These are phyloP conservation scores for Diarsia mendica DNA, from an alignment of 2,888 invertebrate genomes.

Conservation along the genomic window DNA sequence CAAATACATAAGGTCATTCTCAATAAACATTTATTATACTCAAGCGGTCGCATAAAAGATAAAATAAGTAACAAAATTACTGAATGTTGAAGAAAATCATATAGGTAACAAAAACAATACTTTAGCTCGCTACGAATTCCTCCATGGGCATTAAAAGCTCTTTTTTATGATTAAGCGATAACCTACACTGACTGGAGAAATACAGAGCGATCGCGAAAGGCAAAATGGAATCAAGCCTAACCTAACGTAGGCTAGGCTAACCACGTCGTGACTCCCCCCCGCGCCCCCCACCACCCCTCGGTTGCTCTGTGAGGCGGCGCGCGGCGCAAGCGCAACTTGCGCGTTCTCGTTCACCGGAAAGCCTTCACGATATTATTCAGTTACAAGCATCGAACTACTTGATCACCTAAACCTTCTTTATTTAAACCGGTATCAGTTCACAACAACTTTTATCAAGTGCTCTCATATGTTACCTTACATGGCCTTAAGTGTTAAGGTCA, in stretches of 20 bases:
- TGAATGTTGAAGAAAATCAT: not conserved
- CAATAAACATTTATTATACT: slow-evolving; percentile 15
- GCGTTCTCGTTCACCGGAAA: slow-evolving; percentile 76
- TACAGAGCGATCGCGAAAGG: slow-evolving; percentile 74
- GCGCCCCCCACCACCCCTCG: slow-evolving; percentile 44
- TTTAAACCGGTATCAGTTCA: slow-evolving; percentile 56
- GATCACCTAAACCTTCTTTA: slow-evolving; percentile 77
- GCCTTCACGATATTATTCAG: slow-evolving; percentile 81
- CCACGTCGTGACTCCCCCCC: slow-evolving; percentile 84
- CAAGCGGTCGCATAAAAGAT: not conserved
- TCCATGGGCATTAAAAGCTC: slow-evolving; percentile 36
- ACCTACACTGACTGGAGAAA: slow-evolving; percentile 54
- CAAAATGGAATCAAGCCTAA: slow-evolving; percentile 77
- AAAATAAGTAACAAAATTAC: slow-evolving; percentile 7
- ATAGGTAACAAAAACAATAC: not conserved
- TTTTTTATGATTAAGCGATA: slow-evolving; percentile 54
- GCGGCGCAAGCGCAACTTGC: slow-evolving; percentile 70
- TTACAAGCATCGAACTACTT: slow-evolving; percentile 75
- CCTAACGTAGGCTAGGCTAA: slow-evolving; percentile 84
- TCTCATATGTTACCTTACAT: slow-evolving; percentile 32
- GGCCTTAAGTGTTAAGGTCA: slow-evolving; percentile 51
- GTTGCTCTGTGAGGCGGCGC: slow-evolving; percentile 62
- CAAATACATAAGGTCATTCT: slow-evolving; percentile 40
- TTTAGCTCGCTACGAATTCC: slow-evolving; percentile 29
- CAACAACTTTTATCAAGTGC: slow-evolving; percentile 50